Percentiles rank a stretch among this genome's conserved stretches.
Conservation (phyloP, 2,888 invertebrate genomes). For the Leucozona laternaria region DNA sequence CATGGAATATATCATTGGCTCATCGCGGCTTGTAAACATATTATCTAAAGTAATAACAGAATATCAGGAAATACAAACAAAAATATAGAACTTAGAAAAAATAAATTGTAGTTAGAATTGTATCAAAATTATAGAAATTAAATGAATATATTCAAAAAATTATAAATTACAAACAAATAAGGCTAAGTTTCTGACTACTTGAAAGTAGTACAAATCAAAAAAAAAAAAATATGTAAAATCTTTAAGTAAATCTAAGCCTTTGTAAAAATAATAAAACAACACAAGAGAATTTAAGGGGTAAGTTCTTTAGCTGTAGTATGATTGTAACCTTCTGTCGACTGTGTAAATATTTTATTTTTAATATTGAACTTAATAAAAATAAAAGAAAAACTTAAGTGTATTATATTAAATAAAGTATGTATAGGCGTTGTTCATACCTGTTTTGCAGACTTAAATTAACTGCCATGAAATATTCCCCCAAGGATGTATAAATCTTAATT, state of each 20-base stretch:
- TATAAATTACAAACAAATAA: constrained; percentile 20
- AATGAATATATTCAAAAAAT: constrained; percentile 39
- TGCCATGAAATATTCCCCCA: constrained; percentile 63
- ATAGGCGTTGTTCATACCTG: constrained; percentile 70
- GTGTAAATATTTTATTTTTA: constrained; percentile 69
- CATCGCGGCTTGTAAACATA: neutral
- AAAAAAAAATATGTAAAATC: constrained; percentile 10
- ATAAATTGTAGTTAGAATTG: constrained; percentile 64
- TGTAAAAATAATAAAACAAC: constrained; percentile 35
- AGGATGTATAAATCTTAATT: constrained; percentile 42
- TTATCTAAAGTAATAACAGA: constrained; percentile 42
- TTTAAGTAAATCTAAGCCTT: constrained; percentile 17
- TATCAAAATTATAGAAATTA: constrained; percentile 25
- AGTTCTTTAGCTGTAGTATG: neutral
- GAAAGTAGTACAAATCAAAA: constrained; percentile 2
- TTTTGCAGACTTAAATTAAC: constrained; percentile 72
- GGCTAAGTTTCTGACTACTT: constrained; percentile 45
- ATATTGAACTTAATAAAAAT: constrained; percentile 22
- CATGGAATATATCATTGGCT: neutral
- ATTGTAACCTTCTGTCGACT: constrained; percentile 38
- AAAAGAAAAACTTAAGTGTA: constrained; percentile 18
- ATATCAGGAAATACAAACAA: constrained; percentile 58
- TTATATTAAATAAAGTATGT: neutral
- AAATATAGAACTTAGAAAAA: constrained; percentile 32
- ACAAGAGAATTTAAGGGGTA: neutral